Evolutionary conservation across 2,797 vertebrate genomes (phyloP).

Genomic region (Enteromius treurensis): DNA sequence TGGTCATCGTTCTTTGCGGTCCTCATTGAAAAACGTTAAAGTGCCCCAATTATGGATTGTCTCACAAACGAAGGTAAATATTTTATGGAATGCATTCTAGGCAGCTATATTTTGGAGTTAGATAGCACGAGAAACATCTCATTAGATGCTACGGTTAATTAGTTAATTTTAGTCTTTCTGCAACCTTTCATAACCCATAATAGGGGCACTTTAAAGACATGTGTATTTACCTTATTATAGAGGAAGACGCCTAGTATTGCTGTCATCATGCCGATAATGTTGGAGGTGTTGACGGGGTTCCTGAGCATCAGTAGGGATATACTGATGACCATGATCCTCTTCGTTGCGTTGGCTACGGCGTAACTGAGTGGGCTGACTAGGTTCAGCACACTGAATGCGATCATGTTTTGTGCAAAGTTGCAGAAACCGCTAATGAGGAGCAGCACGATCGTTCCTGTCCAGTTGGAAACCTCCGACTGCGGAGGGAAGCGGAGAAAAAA

Average conservation of each 20-base stretch:
- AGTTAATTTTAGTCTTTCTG: too few relatives aligned
- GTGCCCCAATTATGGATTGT: too few relatives aligned
- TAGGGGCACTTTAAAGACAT: neutral
- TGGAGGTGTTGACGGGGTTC: constrained; percentile 91
- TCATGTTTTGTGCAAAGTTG: constrained; percentile 98
- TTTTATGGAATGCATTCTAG: too few relatives aligned
- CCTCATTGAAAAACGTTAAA: neutral
- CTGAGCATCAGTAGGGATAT: constrained; percentile 95
- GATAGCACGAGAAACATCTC: too few relatives aligned
- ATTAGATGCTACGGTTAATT: too few relatives aligned
- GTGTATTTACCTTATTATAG: constrained; percentile 89
- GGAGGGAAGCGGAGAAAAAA: neutral
- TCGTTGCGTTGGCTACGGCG: constrained; percentile 96
- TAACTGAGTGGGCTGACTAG: constrained; percentile 98
- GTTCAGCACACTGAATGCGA: constrained; percentile 96
- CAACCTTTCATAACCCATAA: too few relatives aligned
- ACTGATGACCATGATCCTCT: constrained; percentile 97
- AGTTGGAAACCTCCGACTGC: constrained; percentile 82
- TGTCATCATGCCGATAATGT: constrained; percentile 95
- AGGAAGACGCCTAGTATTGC: constrained; percentile 96
- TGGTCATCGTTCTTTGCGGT: neutral
- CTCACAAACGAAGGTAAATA: too few relatives aligned
- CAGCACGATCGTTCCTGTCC: constrained; percentile 88
- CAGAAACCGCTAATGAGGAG: constrained; percentile 95
- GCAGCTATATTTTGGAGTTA: too few relatives aligned